Evolutionary conservation across 2,888 invertebrate genomes (phyloP), one percentile per base, ranked within the genome.

Genomic region (Escarpia spicata): DNA sequence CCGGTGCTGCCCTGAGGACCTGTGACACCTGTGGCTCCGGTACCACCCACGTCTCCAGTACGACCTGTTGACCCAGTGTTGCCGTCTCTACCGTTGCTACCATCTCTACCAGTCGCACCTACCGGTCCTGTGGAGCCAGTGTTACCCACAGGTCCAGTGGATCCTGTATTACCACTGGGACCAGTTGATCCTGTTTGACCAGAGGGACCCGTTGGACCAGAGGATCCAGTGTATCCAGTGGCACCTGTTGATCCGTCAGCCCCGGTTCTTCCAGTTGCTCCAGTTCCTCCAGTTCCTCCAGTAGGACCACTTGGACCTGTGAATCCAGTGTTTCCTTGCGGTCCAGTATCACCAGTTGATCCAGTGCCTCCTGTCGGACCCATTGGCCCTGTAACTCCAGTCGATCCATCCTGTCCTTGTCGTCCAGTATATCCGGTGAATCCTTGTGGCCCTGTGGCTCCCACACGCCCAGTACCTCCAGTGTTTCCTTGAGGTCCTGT

Each of bases 91-190:
- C 91, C 91, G 3, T 52, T 6, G 2, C 3, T 52, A 45, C 94
- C 94, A 60, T 92, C 91, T 15, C 58, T 60, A 43, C 94, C 94
- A 60, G 92, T 58, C 26, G 91, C 45, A 44, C 93, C 93, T 3
- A 91, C n/a, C n/a, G 92, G 45, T 90, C 94, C 94, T 43, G 90
- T 92, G 44, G 58, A 44, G 75, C 94, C 94, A 91, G 92, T 91
- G 26, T 58, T 15, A 90, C 94, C 94, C 60, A 91, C 92, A 37
- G 43, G 43, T 26, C 94, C 94, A 3, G 92, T 90, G 37, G 89
- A 44, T 15, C 94, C 94, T 15, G 91, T 45, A 10, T 43, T 45
- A 43, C 94, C 94, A 89, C 91, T 75, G 44, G 37, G 60, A 52
- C 93, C 94, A 44, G 92, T 92, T 26, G 60, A 44, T 10, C 93